These are phyloP conservation scores for Macropus fuliginosus DNA, from an alignment of 2,797 vertebrate genomes.

Conservation along the genomic window DNA sequence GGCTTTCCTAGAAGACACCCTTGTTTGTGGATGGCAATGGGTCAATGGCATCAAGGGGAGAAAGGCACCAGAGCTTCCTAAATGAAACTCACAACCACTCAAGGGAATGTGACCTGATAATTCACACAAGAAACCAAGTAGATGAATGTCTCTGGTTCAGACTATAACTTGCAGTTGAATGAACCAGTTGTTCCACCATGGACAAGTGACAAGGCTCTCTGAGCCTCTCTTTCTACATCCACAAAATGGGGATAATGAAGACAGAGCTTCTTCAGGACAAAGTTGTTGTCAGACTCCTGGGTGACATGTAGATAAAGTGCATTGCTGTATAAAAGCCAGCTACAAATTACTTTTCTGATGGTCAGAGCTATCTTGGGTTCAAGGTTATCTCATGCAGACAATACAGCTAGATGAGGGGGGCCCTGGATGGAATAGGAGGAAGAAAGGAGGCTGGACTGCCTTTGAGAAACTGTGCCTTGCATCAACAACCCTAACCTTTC, in stretches of 20 bases:
- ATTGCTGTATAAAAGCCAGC: background rate
- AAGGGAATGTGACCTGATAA: background rate
- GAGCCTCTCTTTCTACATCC: background rate
- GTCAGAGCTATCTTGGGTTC: background rate
- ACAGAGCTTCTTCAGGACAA: background rate
- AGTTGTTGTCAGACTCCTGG: background rate
- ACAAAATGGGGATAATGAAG: background rate
- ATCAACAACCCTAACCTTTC: background rate
- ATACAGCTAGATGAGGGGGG: background rate
- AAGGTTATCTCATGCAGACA: background rate
- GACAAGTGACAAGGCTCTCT: background rate
- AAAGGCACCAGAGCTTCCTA: background rate
- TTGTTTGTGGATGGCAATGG: background rate
- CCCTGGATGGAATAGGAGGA: background rate
- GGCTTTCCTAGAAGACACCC: background rate
- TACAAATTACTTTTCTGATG: background rate
- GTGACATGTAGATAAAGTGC: background rate
- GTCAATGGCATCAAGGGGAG: background rate
- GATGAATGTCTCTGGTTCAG: background rate
- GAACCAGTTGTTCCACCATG: background rate
- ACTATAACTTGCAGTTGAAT: background rate
- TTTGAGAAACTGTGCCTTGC: background rate
- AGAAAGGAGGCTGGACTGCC: background rate
- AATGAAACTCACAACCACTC: background rate
- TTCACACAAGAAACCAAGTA: background rate